Conservation (phyloP, 2,888 invertebrate genomes). For the Brenthis ino region DNA sequence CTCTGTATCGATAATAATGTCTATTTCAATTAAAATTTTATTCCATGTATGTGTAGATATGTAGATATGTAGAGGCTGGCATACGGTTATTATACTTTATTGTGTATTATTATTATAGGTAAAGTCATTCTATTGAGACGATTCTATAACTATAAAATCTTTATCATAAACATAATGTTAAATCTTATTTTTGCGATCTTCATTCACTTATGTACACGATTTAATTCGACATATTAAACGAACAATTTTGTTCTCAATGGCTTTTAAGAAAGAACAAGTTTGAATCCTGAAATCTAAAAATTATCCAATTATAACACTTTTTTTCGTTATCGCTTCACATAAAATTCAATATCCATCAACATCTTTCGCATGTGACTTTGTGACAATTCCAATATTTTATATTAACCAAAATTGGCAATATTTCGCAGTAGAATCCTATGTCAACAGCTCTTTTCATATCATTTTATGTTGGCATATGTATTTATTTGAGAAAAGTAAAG, state of each 20-base stretch:
- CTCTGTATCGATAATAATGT: too few species aligned
- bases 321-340: slow-evolving; percentile 4
- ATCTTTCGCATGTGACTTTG: slow-evolving; percentile 16
- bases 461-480: slow-evolving; percentile 23
- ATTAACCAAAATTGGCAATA: slow-evolving; percentile 32
- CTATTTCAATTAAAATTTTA: too few species aligned
- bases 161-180: too few species aligned
- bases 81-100: too few species aligned
- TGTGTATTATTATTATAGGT: too few species aligned
- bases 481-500: slow-evolving; percentile 17
- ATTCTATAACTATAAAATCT: too few species aligned
- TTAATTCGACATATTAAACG: too few species aligned
- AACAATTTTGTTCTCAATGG: not conserved
- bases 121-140: too few species aligned
- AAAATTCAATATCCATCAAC: slow-evolving; percentile 25
- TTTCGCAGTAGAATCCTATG: slow-evolving; percentile 29
- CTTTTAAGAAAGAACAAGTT: not conserved
- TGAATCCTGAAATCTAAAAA: not conserved
- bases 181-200: too few species aligned
- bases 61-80: too few species aligned
- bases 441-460: slow-evolving; percentile 31
- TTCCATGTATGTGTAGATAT: too few species aligned
- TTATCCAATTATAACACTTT: slow-evolving; percentile 10
- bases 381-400: slow-evolving; percentile 22
- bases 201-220: too few species aligned